A percentile compares a stretch with the other conserved stretches of the same genome.
phyloP scores from a whole-genome alignment of 2,888 invertebrate genomes.

The Stenichneumon culpator region DNA sequence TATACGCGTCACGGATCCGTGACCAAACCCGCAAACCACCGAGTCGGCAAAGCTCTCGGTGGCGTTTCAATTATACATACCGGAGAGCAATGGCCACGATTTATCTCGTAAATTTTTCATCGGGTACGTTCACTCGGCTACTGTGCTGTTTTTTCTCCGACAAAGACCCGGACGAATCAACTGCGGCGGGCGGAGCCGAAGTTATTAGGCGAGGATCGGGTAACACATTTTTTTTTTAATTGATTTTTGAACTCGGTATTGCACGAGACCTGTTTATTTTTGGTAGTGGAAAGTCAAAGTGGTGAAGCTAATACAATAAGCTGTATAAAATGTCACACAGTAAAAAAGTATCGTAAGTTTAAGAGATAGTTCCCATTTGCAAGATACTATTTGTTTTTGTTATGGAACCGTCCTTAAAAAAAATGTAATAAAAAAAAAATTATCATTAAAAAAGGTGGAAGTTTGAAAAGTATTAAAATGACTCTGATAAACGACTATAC shows the following conservation, averaged over 20 bases:
- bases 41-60: conserved; percentile 18
- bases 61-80: conserved; percentile 68
- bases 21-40: conserved; percentile 51
- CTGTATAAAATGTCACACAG: too few relatives aligned
- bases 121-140: background rate
- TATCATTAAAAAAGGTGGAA: too few relatives aligned
- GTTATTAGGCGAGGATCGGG: background rate
- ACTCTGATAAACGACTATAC: too few relatives aligned
- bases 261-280: too few relatives aligned
- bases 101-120: conserved; percentile 7
- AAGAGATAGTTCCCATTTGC: too few relatives aligned
- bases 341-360: too few relatives aligned
- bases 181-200: background rate
- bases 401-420: background rate
- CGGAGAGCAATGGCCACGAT: background rate
- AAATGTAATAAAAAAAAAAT: background rate
- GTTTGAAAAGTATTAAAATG: too few relatives aligned
- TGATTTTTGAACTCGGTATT: too few relatives aligned
- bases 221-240: background rate
- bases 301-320: too few relatives aligned
- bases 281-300: too few relatives aligned
- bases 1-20: conserved; percentile 77
- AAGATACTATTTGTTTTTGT: too few relatives aligned
- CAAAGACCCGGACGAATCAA: background rate
- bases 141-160: background rate